phyloP scores from a whole-genome alignment of 2,888 invertebrate species.

The Nemurella pictetii region DNA sequence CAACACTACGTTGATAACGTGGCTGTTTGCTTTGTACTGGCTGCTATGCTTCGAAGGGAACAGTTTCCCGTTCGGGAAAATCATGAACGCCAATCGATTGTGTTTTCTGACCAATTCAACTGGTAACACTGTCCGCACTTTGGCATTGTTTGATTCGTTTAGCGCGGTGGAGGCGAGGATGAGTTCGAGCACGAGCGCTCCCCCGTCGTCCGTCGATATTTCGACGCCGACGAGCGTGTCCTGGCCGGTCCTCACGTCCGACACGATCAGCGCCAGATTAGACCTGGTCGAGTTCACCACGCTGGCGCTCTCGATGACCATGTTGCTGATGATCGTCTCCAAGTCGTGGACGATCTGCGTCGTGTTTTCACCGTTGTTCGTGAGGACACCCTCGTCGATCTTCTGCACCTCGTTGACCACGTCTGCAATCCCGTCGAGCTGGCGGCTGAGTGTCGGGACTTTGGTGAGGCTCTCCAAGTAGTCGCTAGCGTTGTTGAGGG shows the following conservation, averaged over 20 bases:
- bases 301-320: background rate
- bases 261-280: background rate
- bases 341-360: background rate
- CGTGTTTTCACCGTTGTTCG: background rate
- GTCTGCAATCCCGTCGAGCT: background rate
- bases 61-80: constrained; percentile 20
- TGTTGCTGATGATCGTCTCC: background rate
- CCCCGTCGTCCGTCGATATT: background rate
- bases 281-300: background rate
- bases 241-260: background rate
- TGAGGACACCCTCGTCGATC: background rate
- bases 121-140: background rate
- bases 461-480: background rate
- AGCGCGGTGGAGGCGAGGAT: background rate
- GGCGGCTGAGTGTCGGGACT: background rate
- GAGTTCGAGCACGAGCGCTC: background rate
- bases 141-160: background rate
- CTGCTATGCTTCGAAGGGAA: background rate
- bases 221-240: constrained; percentile 2
- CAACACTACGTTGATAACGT: constrained; percentile 47
- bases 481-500: background rate
- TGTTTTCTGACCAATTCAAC: background rate
- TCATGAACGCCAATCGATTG: constrained; percentile 34
- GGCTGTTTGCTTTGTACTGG: constrained; percentile 44
- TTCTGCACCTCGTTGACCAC: background rate